Base-by-base conservation (phyloP, 2,888 invertebrate genomes). In the Limnephilus auricula region DNA sequence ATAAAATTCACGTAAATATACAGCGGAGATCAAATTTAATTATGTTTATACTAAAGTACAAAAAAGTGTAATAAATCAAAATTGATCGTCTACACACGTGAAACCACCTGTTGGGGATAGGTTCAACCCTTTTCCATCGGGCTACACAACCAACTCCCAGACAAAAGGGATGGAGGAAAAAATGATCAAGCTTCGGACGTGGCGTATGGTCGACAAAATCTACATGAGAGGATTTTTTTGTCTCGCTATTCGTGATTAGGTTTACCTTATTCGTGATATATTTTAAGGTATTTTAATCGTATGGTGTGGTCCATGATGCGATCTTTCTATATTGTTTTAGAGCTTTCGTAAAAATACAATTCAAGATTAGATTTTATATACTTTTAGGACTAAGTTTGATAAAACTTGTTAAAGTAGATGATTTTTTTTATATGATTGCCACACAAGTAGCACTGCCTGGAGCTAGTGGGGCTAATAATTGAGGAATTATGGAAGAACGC, bases 21-120 rank as follows among this genome's bases (percentile, higher is more conserved):
- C n/a, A 34, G 85, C 34, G 0, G 45, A 85, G 45, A 40, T 85
- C 18, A 82, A 45, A 85, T 45, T 84, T 85, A 85, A 85, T 85
- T 85, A 85, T 88, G 10, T 88, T 88, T 79, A 5, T 30, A 65
- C 50, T 37, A 13, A 88, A 18, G 50, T 50, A 65, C 13, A 88
- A 88, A 88, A 88, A 88, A 88, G 18, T 18, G 32, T 88, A 78
- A 88, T 88, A 78, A 88, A 88, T 88, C 87, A 88, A 88, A 87
- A 78, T 88, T 88, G 87, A 88, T 88, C 78, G 65, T 34, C 18
- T 40, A 88, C 32, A n/a, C 32, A n/a, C 78, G 79, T 34, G 34
- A 88, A 88, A 88, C 32, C 87, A 88, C 87, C 87, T 88, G 87
- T 88, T 87, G 18, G 84, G 84, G 45, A 12, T 32, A 3, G 87